These are phyloP conservation scores for Mungos mungo DNA, from an alignment of 2,113 vertebrate species.

Conservation along the genomic window DNA sequence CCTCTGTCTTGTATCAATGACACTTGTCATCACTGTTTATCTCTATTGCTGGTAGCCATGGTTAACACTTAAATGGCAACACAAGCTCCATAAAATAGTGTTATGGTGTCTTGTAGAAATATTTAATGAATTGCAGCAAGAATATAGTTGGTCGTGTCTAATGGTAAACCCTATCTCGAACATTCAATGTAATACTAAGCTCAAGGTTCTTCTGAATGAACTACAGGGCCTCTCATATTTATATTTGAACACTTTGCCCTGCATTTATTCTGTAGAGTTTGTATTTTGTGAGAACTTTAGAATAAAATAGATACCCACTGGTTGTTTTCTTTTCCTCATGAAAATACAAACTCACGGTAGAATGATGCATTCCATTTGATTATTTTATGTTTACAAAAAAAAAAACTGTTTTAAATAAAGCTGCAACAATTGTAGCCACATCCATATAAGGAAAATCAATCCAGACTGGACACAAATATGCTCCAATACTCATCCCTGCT, in stretches of 20 bases:
- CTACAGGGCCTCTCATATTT: background rate
- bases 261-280: background rate
- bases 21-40: background rate
- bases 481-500: background rate
- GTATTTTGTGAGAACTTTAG: background rate
- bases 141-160: background rate
- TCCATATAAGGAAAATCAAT: background rate
- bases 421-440: background rate
- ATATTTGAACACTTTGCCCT: background rate
- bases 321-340: background rate
- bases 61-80: background rate
- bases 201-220: background rate
- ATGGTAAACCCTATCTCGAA: background rate
- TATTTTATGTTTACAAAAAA: background rate
- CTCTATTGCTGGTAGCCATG: background rate
- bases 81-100: background rate
- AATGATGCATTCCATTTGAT: background rate
- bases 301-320: background rate
- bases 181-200: background rate
- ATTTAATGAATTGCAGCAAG: background rate
- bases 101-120: background rate
- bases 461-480: background rate
- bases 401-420: constrained; percentile 14
- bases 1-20: background rate
- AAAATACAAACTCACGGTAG: background rate